phyloP scores from a whole-genome alignment of 2,888 invertebrate genomes.

The Cheiracanthium punctorium region DNA sequence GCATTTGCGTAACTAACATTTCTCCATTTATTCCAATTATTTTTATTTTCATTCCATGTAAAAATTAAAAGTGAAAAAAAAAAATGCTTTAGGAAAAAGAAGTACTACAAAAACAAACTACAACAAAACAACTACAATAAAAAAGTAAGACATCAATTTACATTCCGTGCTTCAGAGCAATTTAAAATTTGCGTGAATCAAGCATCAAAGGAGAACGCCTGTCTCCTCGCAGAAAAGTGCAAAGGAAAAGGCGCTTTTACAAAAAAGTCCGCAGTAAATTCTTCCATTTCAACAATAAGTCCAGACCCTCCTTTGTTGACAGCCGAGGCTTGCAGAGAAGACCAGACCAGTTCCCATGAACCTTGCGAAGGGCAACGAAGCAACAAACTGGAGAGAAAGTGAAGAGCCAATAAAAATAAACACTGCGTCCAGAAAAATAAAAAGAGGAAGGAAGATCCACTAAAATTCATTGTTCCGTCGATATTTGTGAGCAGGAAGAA shows the following conservation, averaged over 20 bases:
- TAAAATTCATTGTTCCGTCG: slow-evolving; percentile 60
- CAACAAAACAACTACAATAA: too few relatives aligned
- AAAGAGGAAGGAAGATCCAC: slow-evolving; percentile 14
- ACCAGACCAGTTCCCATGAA: slow-evolving; percentile 42
- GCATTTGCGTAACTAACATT: too few relatives aligned
- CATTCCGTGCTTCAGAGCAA: too few relatives aligned
- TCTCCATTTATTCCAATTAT: too few relatives aligned
- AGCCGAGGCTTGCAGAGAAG: neutral
- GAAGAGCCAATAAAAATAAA: slow-evolving; percentile 39
- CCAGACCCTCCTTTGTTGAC: slow-evolving; percentile 45
- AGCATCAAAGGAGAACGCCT: neutral
- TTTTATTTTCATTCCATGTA: too few relatives aligned
- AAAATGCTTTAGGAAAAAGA: too few relatives aligned
- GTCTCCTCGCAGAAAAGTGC: neutral
- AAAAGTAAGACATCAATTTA: too few relatives aligned
- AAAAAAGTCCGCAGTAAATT: slow-evolving; percentile 36
- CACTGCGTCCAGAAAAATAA: neutral
- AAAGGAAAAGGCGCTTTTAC: neutral
- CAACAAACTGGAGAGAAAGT: slow-evolving; percentile 57
- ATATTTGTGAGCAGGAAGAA: slow-evolving; percentile 44
- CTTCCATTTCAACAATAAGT: slow-evolving; percentile 29
- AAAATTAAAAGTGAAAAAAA: too few relatives aligned
- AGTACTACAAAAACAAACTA: too few relatives aligned
- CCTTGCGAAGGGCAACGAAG: slow-evolving; percentile 46
- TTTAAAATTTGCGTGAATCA: neutral